Percentiles rank a stretch among this genome's conserved stretches.
phyloP scores from a whole-genome alignment of 2,888 invertebrate genomes.

The Cryptocephalus moraei region DNA sequence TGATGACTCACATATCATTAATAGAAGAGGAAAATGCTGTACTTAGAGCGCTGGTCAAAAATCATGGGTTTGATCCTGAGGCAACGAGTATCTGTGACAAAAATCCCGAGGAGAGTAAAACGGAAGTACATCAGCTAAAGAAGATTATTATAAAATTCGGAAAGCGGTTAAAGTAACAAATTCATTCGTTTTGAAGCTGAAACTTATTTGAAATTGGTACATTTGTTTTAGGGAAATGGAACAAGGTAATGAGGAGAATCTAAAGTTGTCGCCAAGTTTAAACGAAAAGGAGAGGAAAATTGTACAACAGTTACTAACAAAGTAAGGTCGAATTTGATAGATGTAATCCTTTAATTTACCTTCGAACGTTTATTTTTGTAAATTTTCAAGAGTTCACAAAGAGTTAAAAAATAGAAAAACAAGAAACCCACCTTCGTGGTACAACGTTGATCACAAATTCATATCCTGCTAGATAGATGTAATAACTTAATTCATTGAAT shows the following conservation, averaged over 20 bases:
- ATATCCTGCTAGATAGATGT: too few species aligned
- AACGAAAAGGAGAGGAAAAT: slow-evolving; percentile 20
- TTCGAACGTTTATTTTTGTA: background rate
- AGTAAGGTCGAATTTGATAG: slow-evolving; percentile 10
- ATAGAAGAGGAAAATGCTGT: slow-evolving; percentile 20
- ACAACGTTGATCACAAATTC: too few species aligned
- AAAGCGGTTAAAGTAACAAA: slow-evolving; percentile 11
- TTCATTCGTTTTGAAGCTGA: background rate
- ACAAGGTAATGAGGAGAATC: slow-evolving; percentile 4
- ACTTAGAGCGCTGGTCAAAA: slow-evolving; percentile 13
- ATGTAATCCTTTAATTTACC: background rate
- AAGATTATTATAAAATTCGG: slow-evolving; percentile 28
- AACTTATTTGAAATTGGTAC: background rate
- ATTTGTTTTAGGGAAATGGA: slow-evolving; percentile 9
- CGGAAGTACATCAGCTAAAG: slow-evolving; percentile 15
- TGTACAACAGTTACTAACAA: slow-evolving; percentile 16
- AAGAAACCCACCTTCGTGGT: too few species aligned
- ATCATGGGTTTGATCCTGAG: background rate
- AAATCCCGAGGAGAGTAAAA: background rate
- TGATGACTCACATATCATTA: slow-evolving; percentile 16
- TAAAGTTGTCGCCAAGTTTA: slow-evolving; percentile 11
- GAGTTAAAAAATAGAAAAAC: too few species aligned
- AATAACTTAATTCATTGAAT: too few species aligned
- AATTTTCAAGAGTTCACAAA: too few species aligned
- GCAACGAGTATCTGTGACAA: background rate